Evolutionary conservation across 53 echinoderm and acorn worm genomes (phyloP), one percentile per base, ranked within the genome.

Genomic region (Mesocentrotus franciscanus): DNA sequence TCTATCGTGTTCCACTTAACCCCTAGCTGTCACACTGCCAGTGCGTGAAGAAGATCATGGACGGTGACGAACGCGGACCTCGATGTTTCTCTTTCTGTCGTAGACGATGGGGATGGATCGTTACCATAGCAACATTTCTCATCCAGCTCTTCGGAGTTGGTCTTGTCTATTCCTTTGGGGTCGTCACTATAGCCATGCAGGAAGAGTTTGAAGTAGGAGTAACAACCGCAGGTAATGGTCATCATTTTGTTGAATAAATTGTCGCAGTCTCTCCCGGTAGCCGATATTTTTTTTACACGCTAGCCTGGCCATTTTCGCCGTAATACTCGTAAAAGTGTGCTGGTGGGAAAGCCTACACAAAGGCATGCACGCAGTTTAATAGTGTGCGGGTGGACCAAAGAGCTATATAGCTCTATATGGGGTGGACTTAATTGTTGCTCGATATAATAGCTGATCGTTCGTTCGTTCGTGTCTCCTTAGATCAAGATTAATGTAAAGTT

Each of bases 41-140:
- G 35, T 34, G 8, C 30, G 16, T 14, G 10, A 30, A 34, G 9
- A 78, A 30, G 3, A 9, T 0, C 84, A 84, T 84, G 84, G 84
- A 42, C 66, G 66, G 4, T 18, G 49, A 84, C 22, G 24, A 42
- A 20, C 13, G 55, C 49, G 39, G 22, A 4, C 36, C 20, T 18
- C 18, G 22, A 84, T 84, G 84, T 84, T 42, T 7, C 49, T 78
- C 79, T 8, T 84, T 49, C 36, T 8, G 18, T 42, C 84, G 20
- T 18, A 84, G 49, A 84, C 36, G 90, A 90, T 90, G 90, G 90
- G 13, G 90, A 60, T 90, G 58, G 90, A 61, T 90, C 61, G 60
- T 90, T 60, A 90, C 90, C 90, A 90, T 90, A 60, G n/a, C 90
- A 90, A 90, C 90, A 24, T 90, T 60, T 22, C 60, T 90, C 30